Base-by-base conservation (phyloP, 1,140 invertebrate species). In the Lethrus apterus region DNA sequence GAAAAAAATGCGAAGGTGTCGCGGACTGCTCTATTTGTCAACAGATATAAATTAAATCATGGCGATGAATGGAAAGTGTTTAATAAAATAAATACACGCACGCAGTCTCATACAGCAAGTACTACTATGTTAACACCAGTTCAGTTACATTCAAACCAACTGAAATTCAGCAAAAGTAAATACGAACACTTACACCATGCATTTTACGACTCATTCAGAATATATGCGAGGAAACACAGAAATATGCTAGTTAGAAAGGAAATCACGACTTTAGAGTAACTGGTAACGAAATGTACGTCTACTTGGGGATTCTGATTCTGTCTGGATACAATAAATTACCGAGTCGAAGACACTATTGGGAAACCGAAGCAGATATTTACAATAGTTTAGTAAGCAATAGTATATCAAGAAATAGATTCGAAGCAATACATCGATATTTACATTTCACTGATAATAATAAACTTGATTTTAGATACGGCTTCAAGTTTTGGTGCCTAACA, bases 391-490 rank as follows among this genome's bases (percentile, higher is more conserved):
- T 44, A 9, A 44, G 40, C 13, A 35, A 26, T 18, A 49, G 21
- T 23, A 49, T 49, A 17, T 44, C 24, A 7, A 17, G 40, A 3
- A 36, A 49, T 31, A 44, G 32, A 42, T 49, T 49, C 44, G 32
- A 49, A 35, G 20, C 9, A n/a, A 44, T 49, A 18, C 47, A 44
- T 18, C n/a, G 41, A 15, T 42, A 24, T 21, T 18, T 51, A 32
- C 38, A 47, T 19, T 46, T 50, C 26, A 38, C 15, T 50, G 14
- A 46, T 34, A 47, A 40, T 19, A 11, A 9, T 9, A 15, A 4
- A 24, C 34, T 51, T 18, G 44, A 44, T 20, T 23, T 56, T 8
- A 26, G 50, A 26, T 55, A 38, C 17, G 51, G 44, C 1, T 53
- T 46, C 20, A 48, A 41, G 32, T 33, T 48, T 48, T 48, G 36